Percentiles rank a stretch among this genome's conserved stretches.
These are phyloP conservation scores for Agonopterix subpropinquella DNA, from an alignment of 2,888 invertebrate genomes.

Conservation along the genomic window DNA sequence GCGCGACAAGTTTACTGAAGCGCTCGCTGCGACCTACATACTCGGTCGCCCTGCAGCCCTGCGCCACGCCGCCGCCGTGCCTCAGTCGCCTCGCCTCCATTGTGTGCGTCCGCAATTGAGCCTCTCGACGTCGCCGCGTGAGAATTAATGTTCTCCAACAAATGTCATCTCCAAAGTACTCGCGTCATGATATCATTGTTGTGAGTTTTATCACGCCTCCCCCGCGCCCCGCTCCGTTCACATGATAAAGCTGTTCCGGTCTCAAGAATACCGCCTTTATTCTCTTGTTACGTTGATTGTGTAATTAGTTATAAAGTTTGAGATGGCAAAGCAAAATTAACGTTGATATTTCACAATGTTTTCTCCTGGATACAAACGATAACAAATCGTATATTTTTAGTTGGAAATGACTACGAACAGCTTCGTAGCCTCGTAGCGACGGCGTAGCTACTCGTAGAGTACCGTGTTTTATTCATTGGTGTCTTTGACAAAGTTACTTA, in stretches of 20 bases:
- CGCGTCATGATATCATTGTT: slow-evolving; percentile 49
- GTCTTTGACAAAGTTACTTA: too few relatives aligned
- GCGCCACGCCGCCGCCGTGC: slow-evolving; percentile 10
- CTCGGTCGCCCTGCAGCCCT: slow-evolving; percentile 32
- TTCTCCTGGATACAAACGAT: slow-evolving; percentile 10
- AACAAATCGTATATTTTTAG: slow-evolving; percentile 11
- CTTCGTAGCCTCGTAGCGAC: slow-evolving; percentile 1
- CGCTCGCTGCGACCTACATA: slow-evolving; percentile 68
- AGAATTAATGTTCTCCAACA: slow-evolving; percentile 52
- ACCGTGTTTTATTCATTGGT: too few relatives aligned
- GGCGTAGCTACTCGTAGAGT: too few relatives aligned
- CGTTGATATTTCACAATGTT: slow-evolving; percentile 23
- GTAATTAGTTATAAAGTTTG: slow-evolving; percentile 31
- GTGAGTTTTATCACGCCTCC: slow-evolving; percentile 36
- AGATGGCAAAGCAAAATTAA: slow-evolving; percentile 34
- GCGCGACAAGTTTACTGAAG: slow-evolving; percentile 68
- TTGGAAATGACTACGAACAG: slow-evolving; percentile 4
- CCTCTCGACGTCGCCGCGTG: slow-evolving; percentile 43
- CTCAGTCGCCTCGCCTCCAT: slow-evolving; percentile 27
- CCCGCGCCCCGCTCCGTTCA: slow-evolving; percentile 16
- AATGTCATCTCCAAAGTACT: slow-evolving; percentile 50
- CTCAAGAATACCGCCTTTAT: slow-evolving; percentile 35
- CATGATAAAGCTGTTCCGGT: slow-evolving; percentile 38
- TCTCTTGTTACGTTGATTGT: slow-evolving; percentile 31
- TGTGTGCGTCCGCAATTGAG: slow-evolving; percentile 55